Percentiles rank a stretch among this genome's conserved stretches.
These are phyloP conservation scores for Eilema sororculum DNA, from an alignment of 2,888 invertebrate species.

Conservation along the genomic window DNA sequence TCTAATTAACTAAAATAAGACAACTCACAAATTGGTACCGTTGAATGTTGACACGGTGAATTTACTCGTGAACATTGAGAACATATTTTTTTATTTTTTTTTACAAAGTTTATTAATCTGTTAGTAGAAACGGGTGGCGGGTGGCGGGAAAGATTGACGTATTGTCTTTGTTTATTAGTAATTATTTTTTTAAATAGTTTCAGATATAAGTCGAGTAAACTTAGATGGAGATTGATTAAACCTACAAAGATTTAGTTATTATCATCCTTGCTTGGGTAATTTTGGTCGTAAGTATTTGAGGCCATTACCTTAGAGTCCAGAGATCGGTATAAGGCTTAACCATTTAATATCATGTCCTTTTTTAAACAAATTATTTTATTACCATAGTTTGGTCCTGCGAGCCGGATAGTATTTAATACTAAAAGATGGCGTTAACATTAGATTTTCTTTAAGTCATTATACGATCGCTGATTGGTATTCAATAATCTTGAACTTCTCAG, in stretches of 20 bases:
- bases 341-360: too few relatives aligned
- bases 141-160: slow-evolving; percentile 53
- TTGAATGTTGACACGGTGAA: slow-evolving; percentile 61
- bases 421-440: too few relatives aligned
- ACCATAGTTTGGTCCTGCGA: too few relatives aligned
- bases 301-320: too few relatives aligned
- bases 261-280: too few relatives aligned
- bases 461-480: not conserved
- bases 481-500: not conserved
- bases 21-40: slow-evolving; percentile 72
- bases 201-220: not conserved
- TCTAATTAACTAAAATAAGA: slow-evolving; percentile 77
- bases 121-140: slow-evolving; percentile 49
- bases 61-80: slow-evolving; percentile 65
- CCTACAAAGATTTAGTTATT: not conserved
- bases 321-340: too few relatives aligned
- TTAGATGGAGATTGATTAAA: not conserved
- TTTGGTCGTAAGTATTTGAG: too few relatives aligned
- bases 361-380: too few relatives aligned
- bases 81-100: slow-evolving; percentile 60
- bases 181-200: slow-evolving; percentile 1
- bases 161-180: slow-evolving; percentile 20
- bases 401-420: too few relatives aligned
- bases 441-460: too few relatives aligned
- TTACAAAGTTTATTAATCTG: slow-evolving; percentile 60